A percentile compares a stretch with the other conserved stretches of the same genome.
These are phyloP conservation scores for Cepaea hortensis DNA, from an alignment of 2,888 invertebrate genomes.

Conservation along the genomic window DNA sequence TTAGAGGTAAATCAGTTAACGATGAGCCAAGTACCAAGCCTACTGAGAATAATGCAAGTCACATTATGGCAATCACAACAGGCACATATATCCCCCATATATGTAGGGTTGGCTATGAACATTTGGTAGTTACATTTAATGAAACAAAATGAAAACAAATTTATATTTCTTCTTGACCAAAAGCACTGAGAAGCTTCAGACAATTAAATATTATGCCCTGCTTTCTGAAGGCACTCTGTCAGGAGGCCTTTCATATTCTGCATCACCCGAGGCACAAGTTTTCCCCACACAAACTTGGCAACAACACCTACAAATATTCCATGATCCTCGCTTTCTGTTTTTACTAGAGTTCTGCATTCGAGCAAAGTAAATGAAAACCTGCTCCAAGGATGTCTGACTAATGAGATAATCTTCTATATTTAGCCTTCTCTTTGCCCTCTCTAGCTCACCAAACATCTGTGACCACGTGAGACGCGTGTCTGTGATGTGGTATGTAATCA, in stretches of 20 bases:
- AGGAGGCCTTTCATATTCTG: background rate
- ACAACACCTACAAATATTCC: background rate
- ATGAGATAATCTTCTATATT: constrained; percentile 75
- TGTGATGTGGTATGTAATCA: constrained; percentile 74
- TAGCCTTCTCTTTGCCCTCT: constrained; percentile 65
- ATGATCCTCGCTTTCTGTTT: background rate
- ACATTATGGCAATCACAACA: too few species aligned
- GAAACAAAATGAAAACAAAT: too few species aligned
- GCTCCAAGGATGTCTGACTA: constrained; percentile 75
- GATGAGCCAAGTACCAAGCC: too few species aligned
- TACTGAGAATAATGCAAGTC: too few species aligned
- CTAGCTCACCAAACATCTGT: constrained; percentile 74
- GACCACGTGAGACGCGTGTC: constrained; percentile 70
- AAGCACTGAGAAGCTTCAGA: too few species aligned
- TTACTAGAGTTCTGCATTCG: constrained; percentile 56
- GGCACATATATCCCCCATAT: too few species aligned
- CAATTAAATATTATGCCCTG: too few species aligned
- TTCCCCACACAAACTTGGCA: background rate
- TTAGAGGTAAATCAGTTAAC: too few species aligned
- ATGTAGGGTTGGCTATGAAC: too few species aligned
- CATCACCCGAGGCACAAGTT: background rate
- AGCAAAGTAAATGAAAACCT: constrained; percentile 78
- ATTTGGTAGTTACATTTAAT: too few species aligned
- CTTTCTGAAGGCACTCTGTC: background rate
- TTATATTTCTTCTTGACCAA: too few species aligned